Conservation (phyloP, 1,140 invertebrate species). For the Bombus affinis region DNA sequence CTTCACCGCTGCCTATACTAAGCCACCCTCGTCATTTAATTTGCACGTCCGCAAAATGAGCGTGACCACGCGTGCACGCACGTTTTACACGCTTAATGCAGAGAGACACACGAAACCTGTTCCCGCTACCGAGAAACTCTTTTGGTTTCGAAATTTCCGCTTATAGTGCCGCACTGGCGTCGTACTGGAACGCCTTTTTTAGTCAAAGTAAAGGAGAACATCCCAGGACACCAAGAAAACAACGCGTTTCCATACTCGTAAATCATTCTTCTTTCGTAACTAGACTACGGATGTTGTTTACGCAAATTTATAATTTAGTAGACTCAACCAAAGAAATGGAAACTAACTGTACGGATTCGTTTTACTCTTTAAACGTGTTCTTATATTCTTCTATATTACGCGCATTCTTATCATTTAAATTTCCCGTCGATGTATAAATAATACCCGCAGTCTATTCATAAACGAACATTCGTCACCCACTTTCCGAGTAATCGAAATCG, state of each 20-base stretch:
- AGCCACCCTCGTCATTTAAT: constrained; percentile 50
- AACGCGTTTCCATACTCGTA: background rate
- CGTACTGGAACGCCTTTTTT: constrained; percentile 8
- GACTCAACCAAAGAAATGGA: background rate
- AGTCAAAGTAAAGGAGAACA: background rate
- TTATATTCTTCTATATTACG: background rate
- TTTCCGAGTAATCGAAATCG: constrained; percentile 21
- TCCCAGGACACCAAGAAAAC: background rate
- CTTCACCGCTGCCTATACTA: constrained; percentile 25
- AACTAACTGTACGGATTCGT: background rate
- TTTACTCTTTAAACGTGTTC: background rate
- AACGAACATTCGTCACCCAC: constrained; percentile 16
- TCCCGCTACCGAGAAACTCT: constrained; percentile 8
- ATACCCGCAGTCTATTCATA: background rate
- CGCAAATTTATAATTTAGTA: background rate
- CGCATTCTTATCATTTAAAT: background rate
- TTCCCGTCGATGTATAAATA: background rate
- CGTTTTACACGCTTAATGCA: constrained; percentile 16
- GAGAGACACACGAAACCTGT: constrained; percentile 36
- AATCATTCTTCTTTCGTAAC: background rate
- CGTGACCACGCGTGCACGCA: constrained; percentile 42
- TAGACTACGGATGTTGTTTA: background rate
- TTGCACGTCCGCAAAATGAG: constrained; percentile 45
- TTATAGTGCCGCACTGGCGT: background rate
- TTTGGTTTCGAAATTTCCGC: constrained; percentile 51